A percentile compares a stretch with the other conserved stretches of the same genome.
Conservation (phyloP, 2,113 vertebrate genomes). For the Pogona vitticeps region DNA sequence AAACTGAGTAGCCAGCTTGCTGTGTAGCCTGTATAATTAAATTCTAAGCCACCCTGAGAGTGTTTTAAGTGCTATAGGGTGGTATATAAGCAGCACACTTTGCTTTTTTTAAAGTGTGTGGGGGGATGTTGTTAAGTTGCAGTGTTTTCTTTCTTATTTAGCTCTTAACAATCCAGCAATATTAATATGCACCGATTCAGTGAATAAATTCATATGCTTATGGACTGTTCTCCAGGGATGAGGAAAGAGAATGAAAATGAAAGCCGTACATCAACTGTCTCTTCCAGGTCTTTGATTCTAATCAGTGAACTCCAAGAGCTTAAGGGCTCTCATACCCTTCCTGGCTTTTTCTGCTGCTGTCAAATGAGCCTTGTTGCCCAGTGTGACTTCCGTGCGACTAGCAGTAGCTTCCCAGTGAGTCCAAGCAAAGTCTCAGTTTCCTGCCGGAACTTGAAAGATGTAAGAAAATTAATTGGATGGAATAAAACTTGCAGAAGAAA, state of each 20-base stretch:
- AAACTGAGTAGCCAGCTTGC: too few species aligned
- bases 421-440: constrained; percentile 17
- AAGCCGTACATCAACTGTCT: neutral
- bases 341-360: neutral
- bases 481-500: constrained; percentile 47
- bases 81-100: too few species aligned
- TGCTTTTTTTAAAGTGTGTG: neutral
- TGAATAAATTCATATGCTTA: neutral
- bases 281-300: neutral
- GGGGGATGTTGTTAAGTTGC: neutral
- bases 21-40: too few species aligned
- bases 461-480: constrained; percentile 56
- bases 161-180: neutral
- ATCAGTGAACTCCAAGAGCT: constrained; percentile 14
- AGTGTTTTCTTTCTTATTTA: constrained; percentile 8
- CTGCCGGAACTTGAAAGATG: constrained; percentile 52
- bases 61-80: too few species aligned
- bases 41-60: too few species aligned
- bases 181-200: neutral
- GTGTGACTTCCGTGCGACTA: constrained; percentile 3
- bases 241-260: neutral
- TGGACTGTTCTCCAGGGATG: neutral
- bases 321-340: constrained; percentile 25
- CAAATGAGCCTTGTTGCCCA: neutral
- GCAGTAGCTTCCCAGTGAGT: constrained; percentile 24